Evolutionary conservation across 2,888 invertebrate genomes (phyloP), one percentile per base, ranked within the genome.

Genomic region (Nemurella pictetii): DNA sequence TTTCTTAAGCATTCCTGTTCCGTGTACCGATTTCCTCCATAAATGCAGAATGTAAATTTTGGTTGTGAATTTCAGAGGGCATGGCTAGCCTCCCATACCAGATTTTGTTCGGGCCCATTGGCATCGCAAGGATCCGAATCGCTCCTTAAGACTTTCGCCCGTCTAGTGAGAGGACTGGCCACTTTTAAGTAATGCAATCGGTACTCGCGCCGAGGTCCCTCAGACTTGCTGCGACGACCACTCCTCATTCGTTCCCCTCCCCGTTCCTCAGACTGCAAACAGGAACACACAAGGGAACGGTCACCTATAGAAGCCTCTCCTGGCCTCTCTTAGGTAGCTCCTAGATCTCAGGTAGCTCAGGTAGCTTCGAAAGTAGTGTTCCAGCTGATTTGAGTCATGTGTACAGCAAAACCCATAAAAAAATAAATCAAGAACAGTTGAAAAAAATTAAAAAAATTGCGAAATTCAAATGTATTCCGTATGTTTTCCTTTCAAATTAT

Each of bases 161-260:
- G 35, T 55, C 28, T 78, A 27, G 84, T 80, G 30, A 85, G 86
- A 74, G 85, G 85, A 80, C 86, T 85, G 35, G 83, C 82, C 81
- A 85, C 84, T 84, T 85, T 86, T 85, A 85, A 80, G 84, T 85
- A 86, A 82, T 86, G 87, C 84, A 87, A 85, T 80, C 86, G 87
- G 86, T 86, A 86, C 85, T 86, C 86, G 75, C 85, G 85, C 85
- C 85, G 86, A 30, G 95, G 95, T 85, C 95, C 95, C 90, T 95
- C 95, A 83, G 95, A 95, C 92, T 95, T 95, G 93, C 95, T 95
- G 90, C 95, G 94, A 87, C 95, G 91, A 87, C 94, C 94, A 88
- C 94, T 94, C 88, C 94, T 92, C 90, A 90, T 92, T 87, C 91
- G 89, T 86, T 89, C 89, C 89, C 90, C 90, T 88, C 92, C 93